A percentile compares a stretch with the other conserved stretches of the same genome.
Conservation (phyloP, 2,797 vertebrate species). For the Phalanger gymnotis region DNA sequence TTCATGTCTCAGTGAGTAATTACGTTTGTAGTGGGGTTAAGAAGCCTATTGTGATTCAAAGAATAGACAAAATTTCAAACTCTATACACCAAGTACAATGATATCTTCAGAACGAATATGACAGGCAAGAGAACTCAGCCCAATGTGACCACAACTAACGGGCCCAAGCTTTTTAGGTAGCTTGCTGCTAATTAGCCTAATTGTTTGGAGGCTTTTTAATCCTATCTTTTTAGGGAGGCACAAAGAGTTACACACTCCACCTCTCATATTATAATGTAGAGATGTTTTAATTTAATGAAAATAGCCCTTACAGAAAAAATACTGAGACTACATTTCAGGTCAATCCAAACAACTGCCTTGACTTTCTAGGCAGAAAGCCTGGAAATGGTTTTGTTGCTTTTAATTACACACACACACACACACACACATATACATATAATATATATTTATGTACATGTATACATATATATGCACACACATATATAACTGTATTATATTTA, state of each 20-base stretch:
- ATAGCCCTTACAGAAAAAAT: not conserved
- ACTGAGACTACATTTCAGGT: not conserved
- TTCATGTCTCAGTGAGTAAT: not conserved
- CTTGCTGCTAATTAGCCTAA: not conserved
- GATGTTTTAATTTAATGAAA: not conserved
- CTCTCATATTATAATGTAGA: not conserved
- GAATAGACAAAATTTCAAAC: not conserved
- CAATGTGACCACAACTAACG: not conserved
- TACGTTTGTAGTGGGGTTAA: not conserved
- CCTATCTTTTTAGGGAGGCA: not conserved
- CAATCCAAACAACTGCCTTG: not conserved
- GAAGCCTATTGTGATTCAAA: not conserved
- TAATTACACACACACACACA: too few species aligned
- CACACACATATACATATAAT: not conserved
- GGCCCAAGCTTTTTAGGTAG: not conserved
- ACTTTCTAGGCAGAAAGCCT: not conserved
- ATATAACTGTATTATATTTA: too few species aligned
- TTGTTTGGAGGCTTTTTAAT: not conserved
- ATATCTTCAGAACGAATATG: not conserved
- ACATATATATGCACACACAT: too few species aligned
- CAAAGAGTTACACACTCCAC: not conserved
- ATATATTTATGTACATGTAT: too few species aligned
- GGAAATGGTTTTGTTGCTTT: too few species aligned
- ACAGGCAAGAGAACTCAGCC: not conserved
- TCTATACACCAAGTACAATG: not conserved